Evolutionary conservation across 2,888 invertebrate genomes (phyloP), one percentile per base, ranked within the genome.

Genomic region (Ormyrus nitidulus): DNA sequence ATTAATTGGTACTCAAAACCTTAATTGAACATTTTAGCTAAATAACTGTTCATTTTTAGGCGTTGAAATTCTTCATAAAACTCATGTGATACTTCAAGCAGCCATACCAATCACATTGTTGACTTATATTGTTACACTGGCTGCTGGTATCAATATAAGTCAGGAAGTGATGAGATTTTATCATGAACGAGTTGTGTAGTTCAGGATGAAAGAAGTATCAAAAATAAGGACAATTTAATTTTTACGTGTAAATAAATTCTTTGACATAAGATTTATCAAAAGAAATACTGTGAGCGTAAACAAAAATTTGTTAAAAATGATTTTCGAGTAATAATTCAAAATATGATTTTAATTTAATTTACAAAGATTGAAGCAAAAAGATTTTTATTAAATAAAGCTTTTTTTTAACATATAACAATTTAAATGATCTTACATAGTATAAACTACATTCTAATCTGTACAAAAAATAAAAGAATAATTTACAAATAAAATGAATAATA

Each of bases 131-230:
- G 92, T 95, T 44, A 95, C 96, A 0, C 90, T 98, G 76, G 92
- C 94, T 9, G 92, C 95, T 78, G 94, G 95, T 72, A 95, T 96
- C 93, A 98, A 99, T 92, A 93, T 98, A 74, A 97, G 96, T 84
- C 92, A 93, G 69, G 93, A 94, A 86, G 93, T 98, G 83, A 95
- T 97, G 91, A 91, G 94, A 86, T 98, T 97, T 91, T 98, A 98
- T 91, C 93, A 94, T 83, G 95, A 95, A 89, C 92, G 97, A 89
- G 79, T 81, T 58, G 66, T 82, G 10, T 80, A 61, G 58, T 53
- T 51, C 34, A 34, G 5, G 34, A 34, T 34, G 34, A 34, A 71
- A 71, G 49, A 71, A 68, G n/a, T 74, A 61, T 73, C 48, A 81
- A 76, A 66, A 54, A 68, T 11, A n/a, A 59, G 3, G 49, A 54